Conservation (phyloP, 2,797 vertebrate genomes). For the Tiaroga cobitis region DNA sequence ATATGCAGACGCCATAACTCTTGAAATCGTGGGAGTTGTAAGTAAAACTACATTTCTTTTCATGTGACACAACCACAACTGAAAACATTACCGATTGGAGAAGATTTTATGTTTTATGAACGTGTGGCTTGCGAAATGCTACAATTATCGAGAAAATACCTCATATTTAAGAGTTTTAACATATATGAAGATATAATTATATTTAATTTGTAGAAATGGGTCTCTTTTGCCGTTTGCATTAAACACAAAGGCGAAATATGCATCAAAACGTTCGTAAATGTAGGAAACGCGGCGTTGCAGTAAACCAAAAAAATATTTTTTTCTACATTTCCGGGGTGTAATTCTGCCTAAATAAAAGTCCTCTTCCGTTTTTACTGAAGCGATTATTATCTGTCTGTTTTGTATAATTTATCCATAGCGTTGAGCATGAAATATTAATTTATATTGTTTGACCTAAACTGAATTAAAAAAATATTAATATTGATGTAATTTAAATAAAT, state of each 20-base stretch:
- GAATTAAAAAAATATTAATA: neutral
- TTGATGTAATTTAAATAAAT: neutral
- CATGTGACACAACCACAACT: constrained; percentile 50
- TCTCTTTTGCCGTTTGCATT: neutral
- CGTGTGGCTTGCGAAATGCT: constrained; percentile 4
- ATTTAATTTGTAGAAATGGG: neutral
- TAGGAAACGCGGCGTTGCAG: neutral
- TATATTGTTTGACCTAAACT: neutral
- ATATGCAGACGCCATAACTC: constrained; percentile 13
- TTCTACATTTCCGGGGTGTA: neutral
- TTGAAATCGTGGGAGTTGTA: neutral
- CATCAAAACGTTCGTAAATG: neutral
- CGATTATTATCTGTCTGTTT: neutral
- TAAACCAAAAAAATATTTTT: neutral
- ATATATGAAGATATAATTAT: neutral
- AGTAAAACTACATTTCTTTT: neutral
- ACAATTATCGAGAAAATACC: accelerated
- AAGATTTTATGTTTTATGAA: constrained; percentile 27
- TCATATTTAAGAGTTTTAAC: neutral
- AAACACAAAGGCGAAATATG: neutral
- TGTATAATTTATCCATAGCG: too few species aligned
- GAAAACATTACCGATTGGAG: constrained; percentile 39
- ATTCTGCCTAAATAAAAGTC: constrained; percentile 34
- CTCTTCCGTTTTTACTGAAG: neutral
- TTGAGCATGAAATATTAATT: accelerated